Conservation (phyloP, 2,113 vertebrate species). For the Argyrosomus japonicus region DNA sequence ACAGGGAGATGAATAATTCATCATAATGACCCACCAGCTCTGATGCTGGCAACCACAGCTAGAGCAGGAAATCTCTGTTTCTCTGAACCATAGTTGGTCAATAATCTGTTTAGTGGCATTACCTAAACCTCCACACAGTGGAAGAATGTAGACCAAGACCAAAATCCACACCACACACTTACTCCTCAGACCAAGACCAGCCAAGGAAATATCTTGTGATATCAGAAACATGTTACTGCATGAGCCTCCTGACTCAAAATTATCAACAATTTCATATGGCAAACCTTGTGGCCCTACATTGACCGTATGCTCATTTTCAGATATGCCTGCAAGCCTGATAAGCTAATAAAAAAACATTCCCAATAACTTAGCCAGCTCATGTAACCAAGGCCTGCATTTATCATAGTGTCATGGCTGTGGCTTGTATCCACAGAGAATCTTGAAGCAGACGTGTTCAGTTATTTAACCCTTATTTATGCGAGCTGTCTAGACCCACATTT, state of each 20-base stretch:
- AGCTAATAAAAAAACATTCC: neutral
- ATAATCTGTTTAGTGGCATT: conserved; percentile 1
- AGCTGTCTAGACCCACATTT: neutral
- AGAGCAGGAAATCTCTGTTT: neutral
- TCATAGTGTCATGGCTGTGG: conserved; percentile 17
- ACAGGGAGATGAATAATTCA: neutral
- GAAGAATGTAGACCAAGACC: neutral
- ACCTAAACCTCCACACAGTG: neutral
- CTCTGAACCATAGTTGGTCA: conserved; percentile 31
- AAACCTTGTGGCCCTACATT: neutral
- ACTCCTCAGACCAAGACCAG: neutral
- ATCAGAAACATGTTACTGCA: conserved; percentile 28
- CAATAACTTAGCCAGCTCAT: neutral
- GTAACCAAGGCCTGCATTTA: neutral
- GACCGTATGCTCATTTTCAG: conserved; percentile 1
- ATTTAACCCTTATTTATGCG: conserved; percentile 15
- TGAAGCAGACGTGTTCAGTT: neutral
- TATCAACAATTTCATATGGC: conserved; percentile 11
- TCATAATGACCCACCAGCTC: neutral
- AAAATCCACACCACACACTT: conserved; percentile 3
- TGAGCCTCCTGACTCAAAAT: neutral
- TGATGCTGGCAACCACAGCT: conserved; percentile 5
- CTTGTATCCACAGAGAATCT: neutral
- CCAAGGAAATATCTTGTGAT: conserved; percentile 3
- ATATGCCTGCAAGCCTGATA: conserved; percentile 17